A percentile compares a stretch with the other conserved stretches of the same genome.
Evolutionary conservation across 2,113 vertebrate genomes (phyloP).

Genomic region (Stomatorhinus ivindoensis): DNA sequence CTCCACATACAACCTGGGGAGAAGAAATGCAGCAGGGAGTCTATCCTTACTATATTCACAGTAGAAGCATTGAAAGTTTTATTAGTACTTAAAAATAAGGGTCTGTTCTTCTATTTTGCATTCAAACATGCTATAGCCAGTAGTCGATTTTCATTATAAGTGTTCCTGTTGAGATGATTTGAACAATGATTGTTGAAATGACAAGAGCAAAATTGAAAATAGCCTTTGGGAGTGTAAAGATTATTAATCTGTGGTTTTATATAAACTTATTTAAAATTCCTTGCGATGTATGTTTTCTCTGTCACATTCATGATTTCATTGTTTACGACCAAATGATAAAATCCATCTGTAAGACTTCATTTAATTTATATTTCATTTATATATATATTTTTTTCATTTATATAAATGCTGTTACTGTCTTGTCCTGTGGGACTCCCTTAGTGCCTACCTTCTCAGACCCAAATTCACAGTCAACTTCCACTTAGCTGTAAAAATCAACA

Average conservation of each 20-base stretch:
- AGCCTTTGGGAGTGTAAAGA: not conserved
- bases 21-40: not conserved
- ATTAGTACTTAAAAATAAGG: not conserved
- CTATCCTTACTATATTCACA: not conserved
- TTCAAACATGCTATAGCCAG: not conserved
- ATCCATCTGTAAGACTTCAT: not conserved
- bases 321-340: not conserved
- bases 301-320: not conserved
- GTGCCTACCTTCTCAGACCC: not conserved
- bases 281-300: not conserved
- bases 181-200: not conserved
- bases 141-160: not conserved
- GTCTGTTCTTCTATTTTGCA: not conserved
- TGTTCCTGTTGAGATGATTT: not conserved
- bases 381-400: not conserved
- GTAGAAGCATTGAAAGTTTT: too few species aligned
- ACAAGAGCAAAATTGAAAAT: not conserved
- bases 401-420: not conserved
- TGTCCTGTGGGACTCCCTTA: not conserved
- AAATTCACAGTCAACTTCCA: not conserved
- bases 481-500: slow-evolving; percentile 1
- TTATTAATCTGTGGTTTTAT: not conserved
- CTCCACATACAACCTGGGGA: not conserved
- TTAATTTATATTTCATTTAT: not conserved
- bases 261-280: not conserved